These are phyloP conservation scores for Meriones psammophilus DNA, from an alignment of 2,797 vertebrate species.

Conservation along the genomic window DNA sequence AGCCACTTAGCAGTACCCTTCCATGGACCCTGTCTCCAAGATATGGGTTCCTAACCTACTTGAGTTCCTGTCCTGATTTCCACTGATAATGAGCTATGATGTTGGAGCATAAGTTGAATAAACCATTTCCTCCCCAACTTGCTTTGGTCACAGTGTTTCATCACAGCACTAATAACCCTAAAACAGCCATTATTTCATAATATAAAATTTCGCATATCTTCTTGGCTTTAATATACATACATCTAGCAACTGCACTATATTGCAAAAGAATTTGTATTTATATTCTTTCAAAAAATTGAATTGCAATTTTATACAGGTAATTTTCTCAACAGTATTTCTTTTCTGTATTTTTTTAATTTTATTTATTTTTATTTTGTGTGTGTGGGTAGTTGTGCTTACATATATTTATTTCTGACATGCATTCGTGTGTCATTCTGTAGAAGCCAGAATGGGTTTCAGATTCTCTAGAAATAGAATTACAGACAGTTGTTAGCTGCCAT, in stretches of 20 bases:
- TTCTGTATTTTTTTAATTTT: not conserved
- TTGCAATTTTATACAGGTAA: constrained; percentile 22
- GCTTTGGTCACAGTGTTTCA: not conserved
- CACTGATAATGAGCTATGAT: not conserved
- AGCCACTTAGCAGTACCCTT: not conserved
- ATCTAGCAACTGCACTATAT: not conserved
- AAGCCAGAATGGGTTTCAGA: not conserved
- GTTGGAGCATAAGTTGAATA: not conserved
- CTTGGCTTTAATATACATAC: not conserved
- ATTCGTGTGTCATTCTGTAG: not conserved
- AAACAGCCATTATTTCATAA: not conserved
- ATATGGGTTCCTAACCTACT: not conserved
- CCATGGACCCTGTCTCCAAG: not conserved
- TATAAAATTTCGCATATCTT: not conserved
- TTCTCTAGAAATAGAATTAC: not conserved
- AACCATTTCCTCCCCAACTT: not conserved
- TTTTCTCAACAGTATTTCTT: constrained; percentile 18
- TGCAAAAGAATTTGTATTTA: constrained; percentile 4
- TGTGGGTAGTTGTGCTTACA: not conserved
- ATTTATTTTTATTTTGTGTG: not conserved
- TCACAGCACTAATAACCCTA: not conserved
- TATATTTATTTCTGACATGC: not conserved
- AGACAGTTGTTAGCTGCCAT: not conserved
- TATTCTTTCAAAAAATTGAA: constrained; percentile 42
- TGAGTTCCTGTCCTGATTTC: not conserved